phyloP scores from a whole-genome alignment of 2,113 vertebrate species.

The Nematolebias whitei region DNA sequence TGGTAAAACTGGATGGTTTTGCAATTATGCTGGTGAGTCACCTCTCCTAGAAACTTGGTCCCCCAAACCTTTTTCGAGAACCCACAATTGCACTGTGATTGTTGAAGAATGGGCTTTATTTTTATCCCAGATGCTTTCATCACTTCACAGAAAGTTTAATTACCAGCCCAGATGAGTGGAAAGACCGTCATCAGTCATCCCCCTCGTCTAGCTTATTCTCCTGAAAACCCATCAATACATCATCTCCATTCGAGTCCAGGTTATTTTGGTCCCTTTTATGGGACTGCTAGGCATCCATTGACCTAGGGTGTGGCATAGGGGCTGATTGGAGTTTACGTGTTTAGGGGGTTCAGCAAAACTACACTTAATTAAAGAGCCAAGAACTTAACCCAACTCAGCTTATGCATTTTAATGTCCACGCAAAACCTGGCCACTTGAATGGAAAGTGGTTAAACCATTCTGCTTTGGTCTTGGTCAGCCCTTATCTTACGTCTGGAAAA shows the following conservation, averaged over 20 bases:
- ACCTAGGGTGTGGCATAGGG: constrained; percentile 39
- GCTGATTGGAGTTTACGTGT: constrained; percentile 3
- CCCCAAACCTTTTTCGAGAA: constrained; percentile 54
- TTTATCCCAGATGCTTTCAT: constrained; percentile 70
- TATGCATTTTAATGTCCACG: constrained; percentile 30
- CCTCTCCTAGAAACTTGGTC: constrained; percentile 47
- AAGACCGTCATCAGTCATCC: constrained; percentile 47
- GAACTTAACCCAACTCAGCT: constrained; percentile 41
- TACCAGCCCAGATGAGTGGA: constrained; percentile 66
- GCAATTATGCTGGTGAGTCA: constrained; percentile 72
- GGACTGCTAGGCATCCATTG: constrained; percentile 30
- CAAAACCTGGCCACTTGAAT: constrained; percentile 20
- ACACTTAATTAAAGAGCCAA: constrained; percentile 42
- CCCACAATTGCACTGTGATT: constrained; percentile 68
- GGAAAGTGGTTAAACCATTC: constrained; percentile 26
- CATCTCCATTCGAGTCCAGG: constrained; percentile 28
- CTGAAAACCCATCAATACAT: constrained; percentile 25
- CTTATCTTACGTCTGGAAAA: constrained; percentile 28
- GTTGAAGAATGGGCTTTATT: constrained; percentile 69
- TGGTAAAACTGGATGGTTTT: constrained; percentile 59
- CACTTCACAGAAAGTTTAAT: constrained; percentile 59
- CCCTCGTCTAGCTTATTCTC: constrained; percentile 20
- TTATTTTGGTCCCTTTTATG: constrained; percentile 24
- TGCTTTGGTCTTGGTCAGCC: constrained; percentile 26
- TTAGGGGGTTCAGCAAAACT: constrained; percentile 22